phyloP scores from a whole-genome alignment of 2,113 vertebrate genomes.

The Eulemur macaco region DNA sequence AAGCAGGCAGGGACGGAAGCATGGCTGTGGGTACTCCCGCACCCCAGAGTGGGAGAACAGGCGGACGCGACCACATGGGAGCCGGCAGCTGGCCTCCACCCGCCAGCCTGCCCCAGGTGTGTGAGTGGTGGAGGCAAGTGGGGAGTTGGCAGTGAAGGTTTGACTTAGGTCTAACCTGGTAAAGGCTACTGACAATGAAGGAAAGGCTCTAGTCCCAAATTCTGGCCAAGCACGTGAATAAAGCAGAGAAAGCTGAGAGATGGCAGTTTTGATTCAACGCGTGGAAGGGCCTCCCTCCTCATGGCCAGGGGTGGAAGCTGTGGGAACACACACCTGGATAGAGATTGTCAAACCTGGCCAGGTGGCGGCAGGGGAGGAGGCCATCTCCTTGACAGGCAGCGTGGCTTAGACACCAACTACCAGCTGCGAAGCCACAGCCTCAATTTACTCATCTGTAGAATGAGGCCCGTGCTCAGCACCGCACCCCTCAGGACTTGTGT shows the following conservation, averaged over 20 bases:
- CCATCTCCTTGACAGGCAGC: background rate
- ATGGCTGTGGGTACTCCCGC: fast-evolving
- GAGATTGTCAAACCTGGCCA: background rate
- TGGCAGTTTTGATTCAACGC: background rate
- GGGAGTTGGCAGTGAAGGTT: background rate
- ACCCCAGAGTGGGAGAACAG: fast-evolving
- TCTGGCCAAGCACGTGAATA: background rate
- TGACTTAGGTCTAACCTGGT: background rate
- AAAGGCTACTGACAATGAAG: background rate
- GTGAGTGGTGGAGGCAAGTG: background rate
- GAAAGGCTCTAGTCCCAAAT: background rate
- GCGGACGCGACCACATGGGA: fast-evolving
- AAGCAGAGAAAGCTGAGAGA: background rate
- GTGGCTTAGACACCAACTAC: fast-evolving
- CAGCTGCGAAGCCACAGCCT: background rate
- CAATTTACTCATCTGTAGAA: background rate
- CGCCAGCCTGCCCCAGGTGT: too few species aligned
- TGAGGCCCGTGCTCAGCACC: background rate
- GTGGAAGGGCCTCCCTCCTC: background rate
- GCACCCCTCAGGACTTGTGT: background rate
- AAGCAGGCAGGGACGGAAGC: background rate
- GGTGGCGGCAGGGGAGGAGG: background rate
- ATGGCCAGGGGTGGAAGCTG: background rate
- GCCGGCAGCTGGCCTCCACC: fast-evolving
- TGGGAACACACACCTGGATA: background rate